Base-by-base conservation (phyloP, 2,888 invertebrate species). In the Brenthis ino region DNA sequence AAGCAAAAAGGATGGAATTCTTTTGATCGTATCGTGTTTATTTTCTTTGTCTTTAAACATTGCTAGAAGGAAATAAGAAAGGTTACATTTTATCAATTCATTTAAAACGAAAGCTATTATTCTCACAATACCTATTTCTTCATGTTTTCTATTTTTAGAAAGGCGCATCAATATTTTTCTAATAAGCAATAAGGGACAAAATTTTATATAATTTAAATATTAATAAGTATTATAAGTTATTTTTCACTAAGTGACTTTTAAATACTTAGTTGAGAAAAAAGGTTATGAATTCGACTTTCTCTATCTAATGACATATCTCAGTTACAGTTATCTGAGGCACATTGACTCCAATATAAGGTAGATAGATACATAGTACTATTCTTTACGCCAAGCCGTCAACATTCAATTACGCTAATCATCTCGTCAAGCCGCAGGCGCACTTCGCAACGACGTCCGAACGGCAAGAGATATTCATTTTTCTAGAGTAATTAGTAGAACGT, bases 1-100 rank as follows among this genome's bases (percentile, higher is more conserved):
- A 79, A 85, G 82, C 84, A 86, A 86, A 87, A 86, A 87, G 83
- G 81, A 83, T 80, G 80, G 81, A 82, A 84, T 87, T 87, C 82
- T 85, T 85, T 79, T 78, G 79, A 83, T 85, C 84, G 80, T 82
- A 75, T 79, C 79, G 79, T 80, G 66, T 73, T 69, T 73, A 73
- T 72, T 74, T 71, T 72, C 71, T 71, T 69, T 65, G 66, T 58
- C 60, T 67, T 72, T 70, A 72, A 69, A 67, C 63, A 67, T 57
- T 67, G 68, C 71, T 71, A 54, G 55, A 70, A 55, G 72, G 65
- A 69, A 72, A 72, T 69, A 63, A 69, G 71, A 71, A 71, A 72
- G 65, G 70, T 69, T 65, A 57, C 65, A 67, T 64, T 72, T 66
- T 70, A 72, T 72, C 71, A 67, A 66, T 65, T 54, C 54, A 56